A percentile compares a stretch with the other conserved stretches of the same genome.
These are phyloP conservation scores for Alauda arvensis DNA, from an alignment of 2,797 vertebrate genomes.

Conservation along the genomic window DNA sequence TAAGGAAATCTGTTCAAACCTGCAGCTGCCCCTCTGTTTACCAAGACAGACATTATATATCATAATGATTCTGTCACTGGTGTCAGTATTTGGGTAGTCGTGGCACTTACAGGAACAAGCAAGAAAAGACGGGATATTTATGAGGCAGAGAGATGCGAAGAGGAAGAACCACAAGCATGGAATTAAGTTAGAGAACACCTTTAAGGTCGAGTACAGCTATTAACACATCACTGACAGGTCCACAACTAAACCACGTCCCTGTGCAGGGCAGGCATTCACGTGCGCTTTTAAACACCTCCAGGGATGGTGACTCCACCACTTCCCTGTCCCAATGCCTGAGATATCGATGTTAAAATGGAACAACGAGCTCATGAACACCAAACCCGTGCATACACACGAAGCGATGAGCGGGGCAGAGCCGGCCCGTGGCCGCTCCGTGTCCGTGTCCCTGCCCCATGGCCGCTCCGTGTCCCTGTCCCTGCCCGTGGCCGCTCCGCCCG, in stretches of 20 bases:
- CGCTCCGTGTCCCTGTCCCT: not conserved
- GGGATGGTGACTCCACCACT: not conserved
- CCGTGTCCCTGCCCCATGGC: too few species aligned
- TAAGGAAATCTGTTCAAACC: not conserved
- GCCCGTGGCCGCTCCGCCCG: too few species aligned
- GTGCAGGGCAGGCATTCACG: rapidly evolving
- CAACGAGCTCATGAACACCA: rapidly evolving
- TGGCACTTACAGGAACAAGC: not conserved
- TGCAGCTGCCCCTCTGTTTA: not conserved
- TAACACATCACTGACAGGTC: not conserved
- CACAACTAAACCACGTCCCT: not conserved
- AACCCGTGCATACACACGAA: rapidly evolving
- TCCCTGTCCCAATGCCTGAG: not conserved
- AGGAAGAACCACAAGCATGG: not conserved
- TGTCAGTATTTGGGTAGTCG: not conserved
- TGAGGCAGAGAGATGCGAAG: not conserved
- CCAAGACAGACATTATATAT: not conserved
- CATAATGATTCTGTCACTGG: not conserved
- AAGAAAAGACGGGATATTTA: not conserved
- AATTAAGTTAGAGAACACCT: not conserved
- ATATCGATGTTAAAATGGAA: rapidly evolving
- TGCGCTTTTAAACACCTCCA: not conserved
- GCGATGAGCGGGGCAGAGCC: not conserved
- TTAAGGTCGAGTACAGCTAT: not conserved
- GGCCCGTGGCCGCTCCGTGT: not conserved